Evolutionary conservation across 2,113 vertebrate genomes (phyloP).

Genomic region (Brachypodius melanocephalos): DNA sequence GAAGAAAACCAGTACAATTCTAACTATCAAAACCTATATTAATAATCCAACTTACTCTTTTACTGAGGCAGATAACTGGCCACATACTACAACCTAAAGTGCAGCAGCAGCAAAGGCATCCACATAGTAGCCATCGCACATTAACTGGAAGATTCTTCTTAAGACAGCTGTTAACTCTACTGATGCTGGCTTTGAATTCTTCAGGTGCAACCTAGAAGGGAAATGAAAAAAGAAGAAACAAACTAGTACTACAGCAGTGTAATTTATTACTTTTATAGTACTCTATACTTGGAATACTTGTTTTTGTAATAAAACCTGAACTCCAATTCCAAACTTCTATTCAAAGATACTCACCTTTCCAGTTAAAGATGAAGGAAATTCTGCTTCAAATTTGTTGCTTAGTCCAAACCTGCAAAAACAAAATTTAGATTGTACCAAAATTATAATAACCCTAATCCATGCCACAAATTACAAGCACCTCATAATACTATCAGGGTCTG

Average conservation of each 20-base stretch:
- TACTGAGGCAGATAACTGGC: conserved; percentile 99
- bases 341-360: conserved; percentile 86
- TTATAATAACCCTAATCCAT: neutral
- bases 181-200: conserved; percentile 97
- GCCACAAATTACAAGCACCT: neutral
- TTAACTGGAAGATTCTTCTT: conserved; percentile 97
- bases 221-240: neutral
- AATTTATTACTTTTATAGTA: neutral
- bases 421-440: conserved; percentile 8
- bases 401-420: conserved; percentile 88
- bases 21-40: neutral
- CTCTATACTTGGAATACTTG: neutral
- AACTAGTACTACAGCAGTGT: neutral
- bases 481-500: neutral
- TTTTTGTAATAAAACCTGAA: neutral
- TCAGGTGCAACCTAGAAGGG: conserved; percentile 90
- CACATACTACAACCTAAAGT: conserved; percentile 98
- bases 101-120: conserved; percentile 98
- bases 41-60: conserved; percentile 85
- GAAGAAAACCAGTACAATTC: neutral
- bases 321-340: neutral
- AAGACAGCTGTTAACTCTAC: conserved; percentile 94
- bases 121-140: conserved; percentile 95
- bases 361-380: conserved; percentile 96
- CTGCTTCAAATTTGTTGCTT: conserved; percentile 99